Conservation (phyloP, 2,113 vertebrate species). For the Lampris megalopsis region DNA sequence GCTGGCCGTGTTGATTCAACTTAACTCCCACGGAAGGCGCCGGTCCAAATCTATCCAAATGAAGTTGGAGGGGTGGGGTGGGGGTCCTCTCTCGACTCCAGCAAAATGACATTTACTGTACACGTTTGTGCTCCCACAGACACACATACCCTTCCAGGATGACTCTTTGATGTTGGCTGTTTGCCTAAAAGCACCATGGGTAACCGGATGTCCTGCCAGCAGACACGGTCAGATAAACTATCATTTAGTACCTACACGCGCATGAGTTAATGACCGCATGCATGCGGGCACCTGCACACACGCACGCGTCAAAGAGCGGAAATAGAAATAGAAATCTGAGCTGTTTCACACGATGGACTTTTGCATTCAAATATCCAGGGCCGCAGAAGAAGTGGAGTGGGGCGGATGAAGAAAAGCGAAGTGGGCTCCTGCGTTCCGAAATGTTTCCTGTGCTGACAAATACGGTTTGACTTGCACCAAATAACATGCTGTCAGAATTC, state of each 20-base stretch:
- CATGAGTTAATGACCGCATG: background rate
- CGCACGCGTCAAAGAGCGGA: background rate
- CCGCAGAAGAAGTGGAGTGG: too few species aligned
- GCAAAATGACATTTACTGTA: constrained; percentile 19
- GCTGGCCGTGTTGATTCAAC: too few species aligned
- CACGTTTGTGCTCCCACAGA: constrained; percentile 33
- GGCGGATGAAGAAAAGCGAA: too few species aligned
- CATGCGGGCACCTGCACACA: background rate
- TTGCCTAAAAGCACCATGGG: constrained; percentile 59
- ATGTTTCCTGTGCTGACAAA: too few species aligned
- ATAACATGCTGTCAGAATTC: too few species aligned
- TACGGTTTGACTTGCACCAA: too few species aligned
- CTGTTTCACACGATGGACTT: too few species aligned
- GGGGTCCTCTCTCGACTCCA: constrained; percentile 17
- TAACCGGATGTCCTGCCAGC: constrained; percentile 63
- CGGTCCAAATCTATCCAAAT: background rate
- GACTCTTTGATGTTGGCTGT: constrained; percentile 52
- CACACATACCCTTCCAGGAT: constrained; percentile 21
- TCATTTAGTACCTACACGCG: constrained; percentile 46
- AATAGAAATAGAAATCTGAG: too few species aligned
- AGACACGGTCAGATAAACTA: constrained; percentile 66
- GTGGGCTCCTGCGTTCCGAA: too few species aligned
- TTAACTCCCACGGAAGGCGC: too few species aligned
- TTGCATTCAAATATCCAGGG: too few species aligned
- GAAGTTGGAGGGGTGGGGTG: background rate